phyloP scores from a whole-genome alignment of 2,797 vertebrate genomes.

The Champsocephalus gunnari region DNA sequence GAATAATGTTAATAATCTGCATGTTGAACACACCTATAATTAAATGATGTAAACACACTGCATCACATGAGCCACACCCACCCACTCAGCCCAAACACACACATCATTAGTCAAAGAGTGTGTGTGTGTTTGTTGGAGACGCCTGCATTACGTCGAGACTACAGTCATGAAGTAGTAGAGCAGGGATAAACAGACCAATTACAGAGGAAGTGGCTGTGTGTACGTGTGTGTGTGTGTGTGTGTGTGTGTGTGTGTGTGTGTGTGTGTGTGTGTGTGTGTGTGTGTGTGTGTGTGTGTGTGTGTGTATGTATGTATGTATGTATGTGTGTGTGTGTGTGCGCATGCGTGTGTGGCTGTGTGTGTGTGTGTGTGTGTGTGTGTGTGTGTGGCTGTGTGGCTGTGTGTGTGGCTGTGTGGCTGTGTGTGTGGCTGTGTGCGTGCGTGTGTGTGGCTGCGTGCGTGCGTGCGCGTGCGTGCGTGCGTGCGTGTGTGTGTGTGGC shows the following conservation, averaged over 20 bases:
- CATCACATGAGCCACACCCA: not conserved
- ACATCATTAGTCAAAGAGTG: slow-evolving; percentile 42
- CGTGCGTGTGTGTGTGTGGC: not conserved
- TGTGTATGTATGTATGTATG: no score
- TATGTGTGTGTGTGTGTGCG: no score
- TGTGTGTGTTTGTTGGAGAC: slow-evolving; percentile 13
- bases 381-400: no score
- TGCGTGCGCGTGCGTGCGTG: no score
- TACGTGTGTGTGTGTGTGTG: slow-evolving; percentile 32
- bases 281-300: no score
- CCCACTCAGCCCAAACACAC: slow-evolving; percentile 17
- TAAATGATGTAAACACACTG: not conserved
- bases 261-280: slow-evolving; percentile 16
- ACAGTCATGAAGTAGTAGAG: slow-evolving; percentile 63
- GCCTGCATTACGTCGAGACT: slow-evolving; percentile 62
- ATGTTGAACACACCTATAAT: not conserved
- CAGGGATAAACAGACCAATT: slow-evolving; percentile 75
- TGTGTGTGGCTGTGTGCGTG: slow-evolving; percentile 30
- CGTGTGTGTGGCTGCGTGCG: slow-evolving; percentile 38
- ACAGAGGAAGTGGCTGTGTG: slow-evolving; percentile 71
- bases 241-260: slow-evolving; percentile 38
- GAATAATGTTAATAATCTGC: not conserved
- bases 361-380: not conserved
- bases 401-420: slow-evolving; percentile 40
- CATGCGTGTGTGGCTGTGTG: no score